These are phyloP conservation scores for Drosophila orena DNA, from an alignment of 1,140 invertebrate genomes.

Conservation along the genomic window DNA sequence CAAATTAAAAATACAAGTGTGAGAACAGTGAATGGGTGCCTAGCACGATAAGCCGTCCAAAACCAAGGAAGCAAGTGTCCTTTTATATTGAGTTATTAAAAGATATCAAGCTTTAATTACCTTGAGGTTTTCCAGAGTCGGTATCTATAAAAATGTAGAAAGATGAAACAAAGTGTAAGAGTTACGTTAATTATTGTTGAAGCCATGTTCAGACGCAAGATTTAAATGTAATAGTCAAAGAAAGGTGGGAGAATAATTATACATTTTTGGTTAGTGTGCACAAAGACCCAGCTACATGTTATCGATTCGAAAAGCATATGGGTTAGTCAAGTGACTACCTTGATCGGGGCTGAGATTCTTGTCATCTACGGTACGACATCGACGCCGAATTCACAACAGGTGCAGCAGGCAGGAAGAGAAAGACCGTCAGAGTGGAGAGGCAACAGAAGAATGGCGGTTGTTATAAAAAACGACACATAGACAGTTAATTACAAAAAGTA, in stretches of 20 bases:
- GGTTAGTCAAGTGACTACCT: conserved; percentile 62
- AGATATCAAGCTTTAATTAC: conserved; percentile 58
- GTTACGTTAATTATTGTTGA: neutral
- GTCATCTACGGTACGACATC: conserved; percentile 67
- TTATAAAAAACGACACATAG: conserved; percentile 49
- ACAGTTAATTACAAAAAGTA: conserved; percentile 60
- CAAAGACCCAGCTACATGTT: conserved; percentile 21
- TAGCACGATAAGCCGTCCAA: neutral
- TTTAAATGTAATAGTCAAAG: neutral
- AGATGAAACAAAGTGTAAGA: conserved; percentile 37
- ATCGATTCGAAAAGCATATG: conserved; percentile 24
- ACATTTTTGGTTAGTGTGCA: conserved; percentile 13
- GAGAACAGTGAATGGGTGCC: neutral
- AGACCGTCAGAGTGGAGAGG: conserved; percentile 26
- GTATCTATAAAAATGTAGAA: conserved; percentile 50
- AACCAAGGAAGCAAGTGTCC: conserved; percentile 11
- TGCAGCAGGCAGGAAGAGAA: conserved; percentile 18
- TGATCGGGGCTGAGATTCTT: conserved; percentile 69
- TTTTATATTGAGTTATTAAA: conserved; percentile 6
- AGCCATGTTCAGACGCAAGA: neutral
- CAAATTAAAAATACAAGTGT: no score
- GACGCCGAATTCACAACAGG: conserved; percentile 16
- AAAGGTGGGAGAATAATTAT: conserved; percentile 1
- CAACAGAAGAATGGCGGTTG: conserved; percentile 30
- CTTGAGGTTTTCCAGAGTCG: conserved; percentile 67